These are phyloP conservation scores for Drosophila pseudotalamancana DNA, from an alignment of 2,888 invertebrate genomes.

Conservation along the genomic window DNA sequence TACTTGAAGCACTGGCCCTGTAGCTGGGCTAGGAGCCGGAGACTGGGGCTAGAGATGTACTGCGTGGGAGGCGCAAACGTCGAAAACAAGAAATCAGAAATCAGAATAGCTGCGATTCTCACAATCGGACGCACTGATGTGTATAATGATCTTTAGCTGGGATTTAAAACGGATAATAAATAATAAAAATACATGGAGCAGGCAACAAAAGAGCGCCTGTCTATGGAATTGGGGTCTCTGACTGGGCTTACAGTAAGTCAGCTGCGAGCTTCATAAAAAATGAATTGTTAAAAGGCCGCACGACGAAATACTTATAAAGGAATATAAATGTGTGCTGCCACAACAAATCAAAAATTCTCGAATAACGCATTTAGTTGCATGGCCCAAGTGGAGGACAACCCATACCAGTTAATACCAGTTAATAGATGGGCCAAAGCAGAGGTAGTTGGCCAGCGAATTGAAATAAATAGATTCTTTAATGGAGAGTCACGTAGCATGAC, in stretches of 20 bases:
- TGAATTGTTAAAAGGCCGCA: constrained; percentile 74
- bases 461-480: constrained; percentile 66
- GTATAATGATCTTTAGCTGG: constrained; percentile 81
- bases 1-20: too few relatives aligned
- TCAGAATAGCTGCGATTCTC: constrained; percentile 82
- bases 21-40: not conserved
- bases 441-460: constrained; percentile 44
- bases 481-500: constrained; percentile 29
- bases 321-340: constrained; percentile 70
- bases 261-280: constrained; percentile 63
- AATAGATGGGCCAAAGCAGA: constrained; percentile 56
- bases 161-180: constrained; percentile 81
- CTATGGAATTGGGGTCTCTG: constrained; percentile 24
- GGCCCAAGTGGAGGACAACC: constrained; percentile 53
- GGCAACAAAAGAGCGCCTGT: constrained; percentile 36
- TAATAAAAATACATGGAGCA: constrained; percentile 79
- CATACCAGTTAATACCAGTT: too few relatives aligned
- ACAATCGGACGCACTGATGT: constrained; percentile 82
- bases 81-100: constrained; percentile 76
- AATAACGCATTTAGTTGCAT: constrained; percentile 47
- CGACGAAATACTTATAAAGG: constrained; percentile 51
- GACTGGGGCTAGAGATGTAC: not conserved
- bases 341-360: constrained; percentile 65
- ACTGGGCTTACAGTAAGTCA: constrained; percentile 61
- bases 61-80: constrained; percentile 54